Evolutionary conservation across 2,888 invertebrate genomes (phyloP).

Genomic region (Laothoe populi): DNA sequence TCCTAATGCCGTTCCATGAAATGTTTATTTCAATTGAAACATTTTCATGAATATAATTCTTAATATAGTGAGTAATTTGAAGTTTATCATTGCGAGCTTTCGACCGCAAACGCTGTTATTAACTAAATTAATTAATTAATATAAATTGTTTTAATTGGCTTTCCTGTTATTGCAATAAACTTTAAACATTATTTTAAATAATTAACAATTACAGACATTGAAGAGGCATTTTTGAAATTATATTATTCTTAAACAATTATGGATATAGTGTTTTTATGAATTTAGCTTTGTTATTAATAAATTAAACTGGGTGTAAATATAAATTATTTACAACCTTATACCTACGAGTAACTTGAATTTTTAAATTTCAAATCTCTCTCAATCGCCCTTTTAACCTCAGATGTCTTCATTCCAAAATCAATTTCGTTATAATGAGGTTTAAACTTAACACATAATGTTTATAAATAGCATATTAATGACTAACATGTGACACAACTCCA

Average conservation of each 20-base stretch:
- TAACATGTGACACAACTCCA: neutral
- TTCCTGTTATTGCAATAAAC: neutral
- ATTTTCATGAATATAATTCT: neutral
- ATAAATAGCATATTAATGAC: conserved; percentile 5
- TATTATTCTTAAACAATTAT: no score
- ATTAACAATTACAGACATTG: neutral
- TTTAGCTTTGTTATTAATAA: neutral
- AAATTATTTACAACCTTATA: no score
- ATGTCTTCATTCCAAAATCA: neutral
- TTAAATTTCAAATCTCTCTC: neutral
- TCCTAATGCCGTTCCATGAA: neutral
- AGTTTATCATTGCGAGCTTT: neutral
- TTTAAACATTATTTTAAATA: neutral
- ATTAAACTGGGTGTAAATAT: neutral
- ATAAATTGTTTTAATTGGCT: neutral
- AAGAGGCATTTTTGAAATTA: no score
- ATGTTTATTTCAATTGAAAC: neutral
- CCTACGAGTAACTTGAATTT: neutral
- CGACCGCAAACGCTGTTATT: neutral
- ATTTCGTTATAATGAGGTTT: neutral
- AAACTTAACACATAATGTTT: neutral
- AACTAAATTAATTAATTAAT: neutral
- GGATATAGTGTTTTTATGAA: neutral
- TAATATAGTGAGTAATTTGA: neutral
- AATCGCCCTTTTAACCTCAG: neutral